These are phyloP conservation scores for Macroglossus sobrinus DNA, from an alignment of 2,113 vertebrate species.

Conservation along the genomic window DNA sequence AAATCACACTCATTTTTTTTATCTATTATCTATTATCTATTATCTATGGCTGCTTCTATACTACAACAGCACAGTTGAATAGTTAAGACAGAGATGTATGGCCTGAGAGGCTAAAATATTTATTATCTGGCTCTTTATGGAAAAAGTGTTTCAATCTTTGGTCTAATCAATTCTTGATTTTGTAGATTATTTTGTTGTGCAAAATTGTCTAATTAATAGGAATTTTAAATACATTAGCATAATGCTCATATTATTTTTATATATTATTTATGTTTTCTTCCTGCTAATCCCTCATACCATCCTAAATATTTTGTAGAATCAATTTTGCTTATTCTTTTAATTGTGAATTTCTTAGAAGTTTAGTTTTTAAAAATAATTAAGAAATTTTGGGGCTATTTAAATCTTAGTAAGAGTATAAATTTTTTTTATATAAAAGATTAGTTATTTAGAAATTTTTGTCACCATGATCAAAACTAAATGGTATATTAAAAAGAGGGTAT, in stretches of 20 bases:
- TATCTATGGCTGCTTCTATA: background rate
- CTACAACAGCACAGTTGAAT: background rate
- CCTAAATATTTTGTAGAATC: background rate
- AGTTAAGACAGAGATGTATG: background rate
- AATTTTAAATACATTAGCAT: background rate
- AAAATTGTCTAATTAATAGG: background rate
- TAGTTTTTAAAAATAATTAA: background rate
- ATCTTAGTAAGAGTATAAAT: background rate
- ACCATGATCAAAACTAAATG: background rate
- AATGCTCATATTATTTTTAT: background rate
- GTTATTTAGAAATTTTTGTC: conserved; percentile 3
- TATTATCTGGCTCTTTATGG: background rate
- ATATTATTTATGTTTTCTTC: background rate
- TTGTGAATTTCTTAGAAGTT: background rate
- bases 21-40: background rate
- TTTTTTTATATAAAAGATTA: background rate
- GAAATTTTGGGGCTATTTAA: background rate
- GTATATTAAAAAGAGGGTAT: background rate
- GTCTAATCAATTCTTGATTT: background rate
- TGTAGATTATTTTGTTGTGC: background rate
- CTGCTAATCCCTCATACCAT: background rate
- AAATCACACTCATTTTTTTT: background rate
- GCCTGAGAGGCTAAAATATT: background rate
- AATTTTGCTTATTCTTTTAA: background rate
- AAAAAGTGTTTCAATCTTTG: background rate